Percentiles rank a stretch among this genome's conserved stretches.
These are phyloP conservation scores for Arctopsyche grandis DNA, from an alignment of 1,140 invertebrate species.

Conservation along the genomic window DNA sequence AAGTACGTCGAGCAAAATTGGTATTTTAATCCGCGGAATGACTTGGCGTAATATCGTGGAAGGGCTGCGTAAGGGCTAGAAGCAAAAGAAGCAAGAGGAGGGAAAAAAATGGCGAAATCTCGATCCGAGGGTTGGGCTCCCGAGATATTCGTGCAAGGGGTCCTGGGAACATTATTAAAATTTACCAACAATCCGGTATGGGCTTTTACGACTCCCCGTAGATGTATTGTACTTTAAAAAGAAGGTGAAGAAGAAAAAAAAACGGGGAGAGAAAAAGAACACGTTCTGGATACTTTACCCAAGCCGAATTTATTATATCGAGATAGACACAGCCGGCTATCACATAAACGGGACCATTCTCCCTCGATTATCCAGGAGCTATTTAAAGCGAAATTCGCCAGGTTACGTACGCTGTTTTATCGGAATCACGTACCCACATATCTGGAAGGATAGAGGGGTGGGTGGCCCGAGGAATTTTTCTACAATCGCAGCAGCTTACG, in stretches of 20 bases:
- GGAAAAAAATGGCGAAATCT: slow-evolving; percentile 26
- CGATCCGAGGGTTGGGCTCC: slow-evolving; percentile 14
- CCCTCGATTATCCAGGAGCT: no score
- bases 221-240: slow-evolving; percentile 35
- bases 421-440: no score
- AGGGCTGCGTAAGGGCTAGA: not conserved
- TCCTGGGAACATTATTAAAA: slow-evolving; percentile 44
- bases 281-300: not conserved
- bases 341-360: no score
- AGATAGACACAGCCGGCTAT: no score
- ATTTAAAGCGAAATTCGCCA: no score
- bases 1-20: slow-evolving; percentile 9
- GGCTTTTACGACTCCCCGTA: slow-evolving; percentile 41
- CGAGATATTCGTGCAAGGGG: slow-evolving; percentile 34
- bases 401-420: no score
- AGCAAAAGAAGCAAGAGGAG: not conserved
- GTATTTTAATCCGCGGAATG: slow-evolving; percentile 31
- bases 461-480: no score
- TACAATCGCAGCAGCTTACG: no score
- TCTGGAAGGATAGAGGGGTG: no score
- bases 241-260: not conserved
- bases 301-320: no score
- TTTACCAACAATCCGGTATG: slow-evolving; percentile 40
- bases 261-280: not conserved
- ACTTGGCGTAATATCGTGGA: slow-evolving; percentile 8